Evolutionary conservation across 2,888 invertebrate genomes (phyloP), one percentile per base, ranked within the genome.

Genomic region (Dendrolimus houi): DNA sequence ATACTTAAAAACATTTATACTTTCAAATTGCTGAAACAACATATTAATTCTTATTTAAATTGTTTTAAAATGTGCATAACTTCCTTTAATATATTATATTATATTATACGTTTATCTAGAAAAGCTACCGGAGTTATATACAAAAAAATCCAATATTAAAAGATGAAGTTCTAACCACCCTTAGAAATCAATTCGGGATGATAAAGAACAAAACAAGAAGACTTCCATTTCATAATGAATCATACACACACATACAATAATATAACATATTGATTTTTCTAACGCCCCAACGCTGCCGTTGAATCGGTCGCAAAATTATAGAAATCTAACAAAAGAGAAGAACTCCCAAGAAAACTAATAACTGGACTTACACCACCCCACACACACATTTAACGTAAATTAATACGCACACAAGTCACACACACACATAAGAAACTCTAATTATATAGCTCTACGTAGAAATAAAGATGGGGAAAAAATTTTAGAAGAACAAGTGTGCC

Each of bases 401-500:
- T 55, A 56, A 55, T 52, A 57, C 58, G 53, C 67, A 59, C 67
- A 58, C 66, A 47, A 47, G 12, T 47, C 47, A 47, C 9, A 47
- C 47, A 47, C 47, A 47, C 47, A 59, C 64, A 52, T 67, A 55
- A 59, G 62, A 61, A 74, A 73, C 72, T 85, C 89, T 89, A 89
- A 90, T 89, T 90, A 89, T 89, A 90, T 88, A 90, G 85, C 87
- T 84, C 84, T 82, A 87, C 89, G 80, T 77, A 85, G 86, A 87
- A 87, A 90, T 90, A 88, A 89, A 89, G 89, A 90, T 87, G 87
- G 88, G 88, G 89, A 89, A 90, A 88, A 90, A 85, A 87, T 90
- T 90, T 89, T 86, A 81, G 88, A 90, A 89, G 89, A 87, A 90
- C 89, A 89, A 89, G 87, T 82, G 82, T 79, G 84, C 79, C 76